These are phyloP conservation scores for Diploscapter pachys DNA, from an alignment of 1,140 invertebrate species.

Conservation along the genomic window DNA sequence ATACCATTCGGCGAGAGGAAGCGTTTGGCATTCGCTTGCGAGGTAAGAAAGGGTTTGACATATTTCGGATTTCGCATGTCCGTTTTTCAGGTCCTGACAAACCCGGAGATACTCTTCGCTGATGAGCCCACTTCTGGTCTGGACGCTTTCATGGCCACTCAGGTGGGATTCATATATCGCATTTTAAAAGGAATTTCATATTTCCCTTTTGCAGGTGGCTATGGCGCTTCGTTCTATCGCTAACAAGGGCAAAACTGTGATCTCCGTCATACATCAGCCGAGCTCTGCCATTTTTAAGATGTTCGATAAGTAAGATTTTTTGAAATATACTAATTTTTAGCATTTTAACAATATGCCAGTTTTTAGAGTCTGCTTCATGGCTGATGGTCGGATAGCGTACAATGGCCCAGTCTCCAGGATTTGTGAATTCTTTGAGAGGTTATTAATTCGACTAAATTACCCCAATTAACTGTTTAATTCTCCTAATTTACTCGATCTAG, in stretches of 20 bases:
- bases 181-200: conserved; percentile 71
- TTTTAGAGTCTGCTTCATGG: conserved; percentile 51
- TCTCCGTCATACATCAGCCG: conserved; percentile 80
- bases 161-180: conserved; percentile 75
- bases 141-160: conserved; percentile 74
- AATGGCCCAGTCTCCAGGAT: conserved; percentile 22
- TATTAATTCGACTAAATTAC: conserved; percentile 52
- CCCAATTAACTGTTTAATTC: too few species aligned
- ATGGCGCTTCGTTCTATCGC: conserved; percentile 4
- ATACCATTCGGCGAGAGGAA: conserved; percentile 62
- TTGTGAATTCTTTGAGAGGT: conserved; percentile 17
- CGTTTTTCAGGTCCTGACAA: conserved; percentile 64
- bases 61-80: conserved; percentile 19
- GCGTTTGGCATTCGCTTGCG: conserved; percentile 61
- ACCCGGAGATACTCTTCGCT: conserved; percentile 74
- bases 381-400: conserved; percentile 22
- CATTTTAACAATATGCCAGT: conserved; percentile 72
- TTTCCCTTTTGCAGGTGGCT: conserved; percentile 16
- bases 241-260: conserved; percentile 68
- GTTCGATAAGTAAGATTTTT: conserved; percentile 60
- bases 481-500: conserved; percentile 41
- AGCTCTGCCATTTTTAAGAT: conserved; percentile 76
- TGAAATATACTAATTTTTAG: too few species aligned
- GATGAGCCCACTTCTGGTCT: conserved; percentile 77
- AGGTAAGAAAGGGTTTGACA: conserved; percentile 32